Conservation (phyloP, 2,113 vertebrate species). For the Ramphastos sulfuratus region DNA sequence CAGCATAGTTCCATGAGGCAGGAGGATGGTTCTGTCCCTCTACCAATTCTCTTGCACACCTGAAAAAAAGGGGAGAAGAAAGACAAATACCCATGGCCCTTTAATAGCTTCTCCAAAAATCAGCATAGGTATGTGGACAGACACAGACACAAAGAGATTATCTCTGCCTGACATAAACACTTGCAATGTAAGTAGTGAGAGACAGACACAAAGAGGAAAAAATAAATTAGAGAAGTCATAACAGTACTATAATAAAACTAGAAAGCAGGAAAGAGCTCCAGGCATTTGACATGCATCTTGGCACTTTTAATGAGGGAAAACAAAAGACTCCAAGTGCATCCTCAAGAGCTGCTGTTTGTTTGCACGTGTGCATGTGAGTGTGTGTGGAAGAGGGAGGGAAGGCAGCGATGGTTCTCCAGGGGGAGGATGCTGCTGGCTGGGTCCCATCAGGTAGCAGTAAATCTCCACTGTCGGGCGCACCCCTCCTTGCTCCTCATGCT, state of each 20-base stretch:
- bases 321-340: conserved; percentile 33
- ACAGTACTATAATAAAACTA: conserved; percentile 63
- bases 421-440: neutral
- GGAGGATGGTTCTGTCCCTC: neutral
- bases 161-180: neutral
- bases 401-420: neutral
- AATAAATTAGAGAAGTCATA: conserved; percentile 68
- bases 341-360: neutral
- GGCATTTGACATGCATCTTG: conserved; percentile 68
- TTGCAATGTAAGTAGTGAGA: neutral
- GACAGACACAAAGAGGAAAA: conserved; percentile 19
- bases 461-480: conserved; percentile 29
- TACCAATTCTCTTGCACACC: neutral
- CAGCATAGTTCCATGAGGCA: neutral
- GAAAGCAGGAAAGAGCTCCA: conserved; percentile 63
- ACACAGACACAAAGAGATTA: conserved; percentile 3
- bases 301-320: conserved; percentile 68
- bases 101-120: conserved; percentile 10
- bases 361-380: neutral
- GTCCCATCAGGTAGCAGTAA: conserved; percentile 61
- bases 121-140: neutral
- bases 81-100: neutral
- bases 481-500: conserved; percentile 56
- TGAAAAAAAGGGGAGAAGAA: neutral
- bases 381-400: neutral